Base-by-base conservation (phyloP, 1,140 invertebrate species). In the Archegozetes longisetosus region DNA sequence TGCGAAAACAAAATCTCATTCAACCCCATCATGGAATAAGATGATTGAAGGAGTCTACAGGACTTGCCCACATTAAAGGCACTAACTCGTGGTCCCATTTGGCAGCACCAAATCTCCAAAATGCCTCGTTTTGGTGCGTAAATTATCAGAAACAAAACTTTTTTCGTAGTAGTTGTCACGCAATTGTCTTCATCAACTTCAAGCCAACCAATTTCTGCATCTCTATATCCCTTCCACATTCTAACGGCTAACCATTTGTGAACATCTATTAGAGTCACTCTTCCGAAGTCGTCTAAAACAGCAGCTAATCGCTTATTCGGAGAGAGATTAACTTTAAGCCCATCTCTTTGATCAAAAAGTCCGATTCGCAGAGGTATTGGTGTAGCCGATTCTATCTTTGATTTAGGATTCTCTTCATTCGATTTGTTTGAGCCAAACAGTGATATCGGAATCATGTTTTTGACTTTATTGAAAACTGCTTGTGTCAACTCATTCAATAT, bases 181-280 rank as follows among this genome's bases (percentile, higher is more conserved):
- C 3, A 6, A 53, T 64, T 64, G 64, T 82, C 80, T 68, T 86
- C 83, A 6, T 76, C 70, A 32, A 84, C 84, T 74, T 87, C 82
- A 47, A 94, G 74, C 82, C 92, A 97, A 6, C 83, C 84, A 73
- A 85, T 89, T 68, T 95, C 86, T 9, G 91, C 89, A 73, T 95
- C 86, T 60, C 91, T 76, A 70, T 93, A 96, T 12, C 79, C 92
- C 77, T 95, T 95, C 78, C 89, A 93, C 70, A 94, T 84, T 60
- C 88, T 77, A 22, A 94, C 70, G 22, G 84, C 82, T 56, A 86
- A 77, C 9, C 88, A 86, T 67, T 79, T 80, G 40, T 77, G 78
- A 24, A 86, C 81, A 72, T 96, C 89, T 17, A 96, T 70, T 2
- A 97, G 74, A 52, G 84, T 78, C 0, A 97, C 84, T 65, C 91